Evolutionary conservation across 2,113 vertebrate genomes (phyloP), one percentile per base, ranked within the genome.

Genomic region (Peromyscus polionotus): DNA sequence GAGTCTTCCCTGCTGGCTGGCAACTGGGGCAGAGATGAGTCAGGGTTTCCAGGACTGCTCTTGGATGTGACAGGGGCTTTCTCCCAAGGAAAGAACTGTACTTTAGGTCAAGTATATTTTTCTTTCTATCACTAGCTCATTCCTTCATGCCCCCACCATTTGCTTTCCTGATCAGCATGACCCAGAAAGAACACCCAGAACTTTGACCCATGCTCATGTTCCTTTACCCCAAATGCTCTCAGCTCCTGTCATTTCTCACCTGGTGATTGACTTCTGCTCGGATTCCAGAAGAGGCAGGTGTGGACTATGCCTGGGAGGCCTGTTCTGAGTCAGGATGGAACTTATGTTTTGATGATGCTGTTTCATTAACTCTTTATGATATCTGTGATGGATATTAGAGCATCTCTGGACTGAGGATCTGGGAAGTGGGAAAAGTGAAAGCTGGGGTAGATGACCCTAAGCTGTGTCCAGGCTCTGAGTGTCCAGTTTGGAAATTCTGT

Each of bases 361-460:
- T 33, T 33, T 33, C 28, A 68, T 5, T 68, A 33, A 14, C 5
- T 31, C 28, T 68, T 68, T 1, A 68, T 4, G 7, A 33, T 70
- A 0, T 70, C 14, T 7, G 31, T 33, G 31, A 3, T 68, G 36
- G 16, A 3, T 0, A 0, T 7, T 39, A 12, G 61, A 63, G 5
- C 20, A 42, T 17, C 28, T 28, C 2, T 11, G 10, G 48, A 0
- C 10, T 7, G 28, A 65, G 45, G 57, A 45, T 14, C 45, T 65
- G 36, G 13, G 39, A 54, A 51, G 19, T 22, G 17, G 70, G 1
- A 72, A 72, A n/a, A n/a, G 16, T 70, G 16, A 72, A 72, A n/a
- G 36, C 6, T 7, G 19, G 70, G 36, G 70, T 20, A n/a, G 36
- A 72, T 72, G 36, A 19, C 17, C 2, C 16, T 9, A 1, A 72